Base-by-base conservation (phyloP, 2,113 vertebrate genomes). In the Rhizomys pruinosus region DNA sequence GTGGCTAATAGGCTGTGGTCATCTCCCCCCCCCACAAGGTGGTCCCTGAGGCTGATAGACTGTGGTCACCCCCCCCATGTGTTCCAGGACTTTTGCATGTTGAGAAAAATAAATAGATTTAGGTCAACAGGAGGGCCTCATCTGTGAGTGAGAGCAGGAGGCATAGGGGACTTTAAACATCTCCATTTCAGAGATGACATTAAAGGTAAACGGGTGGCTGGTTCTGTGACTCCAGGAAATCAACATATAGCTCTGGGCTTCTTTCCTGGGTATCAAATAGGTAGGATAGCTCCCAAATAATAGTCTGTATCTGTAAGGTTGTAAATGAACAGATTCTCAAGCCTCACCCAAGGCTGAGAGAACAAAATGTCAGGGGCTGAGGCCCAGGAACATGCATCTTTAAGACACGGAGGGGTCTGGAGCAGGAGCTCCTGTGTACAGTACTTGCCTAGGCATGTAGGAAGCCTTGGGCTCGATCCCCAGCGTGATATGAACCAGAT, bases 141-240 rank as follows among this genome's bases (percentile, higher is more conserved):
- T 42, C 63, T 84, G 73, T n/a, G 69, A 80, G 44, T 1, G 23
- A 63, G 29, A 90, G 13, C 44, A 47, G 39, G 47, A 85, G 39
- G 7, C 73, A 25, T 32, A 22, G 42, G 79, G 19, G 27, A 22
- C 19, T 61, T 96, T 57, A 66, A 71, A 71, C 6, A 79, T 12
- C 5, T 11, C 19, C 3, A 11, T 78, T 39, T 27, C 3, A 23
- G 42, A 20, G 47, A 16, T 0, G 0, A 34, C 15, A 59, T 27
- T 37, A 59, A 3, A 0, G 0, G 47, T 39, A 59, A 39, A 3
- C 5, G 29, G 80, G 37, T 29, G 55, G 32, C 2, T 32, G 7
- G 20, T 17, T n/a, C 66, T 10, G 5, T 20, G 81, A 81, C 3
- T 39, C 32, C 12, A 72, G 27, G 76, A 89, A 89, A 68, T 47